Base-by-base conservation (phyloP, 2,888 invertebrate species). In the Drosophila fungiperda region DNA sequence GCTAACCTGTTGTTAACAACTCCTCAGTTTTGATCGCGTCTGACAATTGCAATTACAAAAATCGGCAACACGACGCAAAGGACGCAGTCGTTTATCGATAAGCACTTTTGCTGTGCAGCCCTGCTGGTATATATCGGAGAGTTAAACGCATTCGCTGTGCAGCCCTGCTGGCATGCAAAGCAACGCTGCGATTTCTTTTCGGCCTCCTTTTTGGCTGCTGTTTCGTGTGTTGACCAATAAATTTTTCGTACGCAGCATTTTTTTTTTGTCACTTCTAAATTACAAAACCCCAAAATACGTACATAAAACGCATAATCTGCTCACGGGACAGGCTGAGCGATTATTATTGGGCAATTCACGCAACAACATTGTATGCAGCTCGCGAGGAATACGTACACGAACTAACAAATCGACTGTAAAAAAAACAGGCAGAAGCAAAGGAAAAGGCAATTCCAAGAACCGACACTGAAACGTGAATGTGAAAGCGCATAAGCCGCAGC, bases 181-280 rank as follows among this genome's bases (percentile, higher is more conserved):
- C 84, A 84, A 78, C 83, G 66, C 83, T 83, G 84, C 76, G 80
- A 75, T 82, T 79, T 80, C 66, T 76, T 70, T 76, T 71, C 74
- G 69, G 77, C 72, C 72, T 76, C 78, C 86, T 85, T 83, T 85
- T 76, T 54, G 79, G 77, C 85, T 81, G 81, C 71, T 81, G 84
- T 83, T 83, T 80, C 86, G 86, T 84, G 83, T 85, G 83, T 85
- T 84, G 83, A 84, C 83, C 83, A 84, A 84, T 83, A 86, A 85
- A 82, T 80, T 84, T 82, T 82, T 82, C 83, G 80, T 85, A 80
- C 79, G 80, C 74, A 79, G 80, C 74, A 67, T 79, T 73, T 78
- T 78, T 82, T 70, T 80, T 76, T 80, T 70, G 63, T 48, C 53
- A 73, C 67, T 74, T 80, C 72, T 82, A 69, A 85, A 82, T 83